Conservation (phyloP, 2,797 vertebrate species). For the Sylvia borin region DNA sequence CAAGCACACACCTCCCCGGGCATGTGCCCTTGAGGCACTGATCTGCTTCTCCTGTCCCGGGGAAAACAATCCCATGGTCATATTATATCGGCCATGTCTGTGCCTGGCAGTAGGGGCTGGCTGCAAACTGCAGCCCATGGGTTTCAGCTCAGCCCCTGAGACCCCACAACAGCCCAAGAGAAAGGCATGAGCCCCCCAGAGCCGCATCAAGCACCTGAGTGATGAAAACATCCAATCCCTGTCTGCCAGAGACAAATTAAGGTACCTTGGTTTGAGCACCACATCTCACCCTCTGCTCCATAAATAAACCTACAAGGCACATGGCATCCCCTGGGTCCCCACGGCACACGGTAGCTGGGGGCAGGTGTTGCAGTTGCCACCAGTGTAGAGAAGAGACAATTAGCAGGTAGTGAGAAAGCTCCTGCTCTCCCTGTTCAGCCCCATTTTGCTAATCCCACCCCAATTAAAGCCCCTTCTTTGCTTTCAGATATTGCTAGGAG, state of each 20-base stretch:
- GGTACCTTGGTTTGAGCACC: not conserved
- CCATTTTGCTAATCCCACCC: not conserved
- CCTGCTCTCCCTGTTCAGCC: not conserved
- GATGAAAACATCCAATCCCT: not conserved
- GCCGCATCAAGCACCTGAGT: not conserved
- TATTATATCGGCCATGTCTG: not conserved
- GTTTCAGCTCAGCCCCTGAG: not conserved
- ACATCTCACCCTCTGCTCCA: not conserved
- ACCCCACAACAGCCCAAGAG: not conserved
- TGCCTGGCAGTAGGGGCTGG: not conserved
- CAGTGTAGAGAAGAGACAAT: not conserved
- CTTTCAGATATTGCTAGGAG: not conserved
- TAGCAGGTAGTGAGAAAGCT: not conserved
- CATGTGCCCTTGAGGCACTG: not conserved
- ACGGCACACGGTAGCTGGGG: not conserved
- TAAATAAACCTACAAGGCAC: not conserved
- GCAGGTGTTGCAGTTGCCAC: not conserved
- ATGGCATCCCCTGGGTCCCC: not conserved
- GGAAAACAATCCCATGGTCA: not conserved
- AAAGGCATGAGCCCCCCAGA: not conserved
- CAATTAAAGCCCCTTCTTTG: conserved; percentile 2
- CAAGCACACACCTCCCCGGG: fast-evolving
- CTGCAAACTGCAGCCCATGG: not conserved
- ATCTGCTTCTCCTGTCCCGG: not conserved
- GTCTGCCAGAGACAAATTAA: fast-evolving